Conservation (phyloP, 2,888 invertebrate species). For the Hydrotaea diabolus region DNA sequence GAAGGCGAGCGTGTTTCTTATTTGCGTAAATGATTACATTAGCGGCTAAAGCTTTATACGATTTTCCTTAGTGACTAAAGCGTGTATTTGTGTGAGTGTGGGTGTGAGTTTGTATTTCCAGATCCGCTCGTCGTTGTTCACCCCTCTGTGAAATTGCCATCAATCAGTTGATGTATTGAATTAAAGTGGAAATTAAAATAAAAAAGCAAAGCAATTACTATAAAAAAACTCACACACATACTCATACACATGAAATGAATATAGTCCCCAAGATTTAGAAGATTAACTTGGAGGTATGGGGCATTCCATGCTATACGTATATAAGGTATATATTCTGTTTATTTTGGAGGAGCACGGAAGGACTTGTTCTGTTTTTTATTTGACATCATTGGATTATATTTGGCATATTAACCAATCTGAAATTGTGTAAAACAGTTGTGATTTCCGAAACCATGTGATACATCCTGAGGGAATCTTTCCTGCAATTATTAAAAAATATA, state of each 20-base stretch:
- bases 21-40: slow-evolving; percentile 65
- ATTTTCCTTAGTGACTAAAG: slow-evolving; percentile 20
- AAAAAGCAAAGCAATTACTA: slow-evolving; percentile 62
- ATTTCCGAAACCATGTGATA: too few relatives aligned
- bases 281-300: slow-evolving; percentile 36
- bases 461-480: too few relatives aligned
- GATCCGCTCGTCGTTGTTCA: slow-evolving; percentile 19
- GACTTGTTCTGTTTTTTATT: too few relatives aligned
- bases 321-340: too few relatives aligned
- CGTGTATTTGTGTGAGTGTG: background rate
- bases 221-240: slow-evolving; percentile 32
- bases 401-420: too few relatives aligned
- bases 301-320: slow-evolving; percentile 3
- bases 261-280: background rate
- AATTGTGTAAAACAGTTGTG: too few relatives aligned
- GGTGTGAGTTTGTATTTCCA: slow-evolving; percentile 2
- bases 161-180: slow-evolving; percentile 66
- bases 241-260: slow-evolving; percentile 8
- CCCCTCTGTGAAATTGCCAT: slow-evolving; percentile 57
- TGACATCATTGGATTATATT: too few relatives aligned
- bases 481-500: too few relatives aligned
- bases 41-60: slow-evolving; percentile 47
- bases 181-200: slow-evolving; percentile 64
- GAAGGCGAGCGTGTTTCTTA: slow-evolving; percentile 29
- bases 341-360: too few relatives aligned